Evolutionary conservation across 2,113 vertebrate genomes (phyloP).

Genomic region (Pongo pygmaeus): DNA sequence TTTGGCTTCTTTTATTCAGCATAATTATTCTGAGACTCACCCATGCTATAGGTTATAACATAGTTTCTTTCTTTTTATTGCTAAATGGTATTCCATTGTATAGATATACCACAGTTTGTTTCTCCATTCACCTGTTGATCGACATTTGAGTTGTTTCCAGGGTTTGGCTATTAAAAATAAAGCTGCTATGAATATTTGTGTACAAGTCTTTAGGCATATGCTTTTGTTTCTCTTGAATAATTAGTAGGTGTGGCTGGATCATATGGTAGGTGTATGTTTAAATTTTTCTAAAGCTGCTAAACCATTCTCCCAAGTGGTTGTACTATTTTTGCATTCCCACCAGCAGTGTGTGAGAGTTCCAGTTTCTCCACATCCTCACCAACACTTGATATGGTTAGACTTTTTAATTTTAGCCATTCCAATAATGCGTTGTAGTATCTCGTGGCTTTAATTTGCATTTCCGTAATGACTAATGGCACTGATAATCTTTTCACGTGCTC

Average conservation of each 20-base stretch:
- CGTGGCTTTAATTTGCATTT: not conserved
- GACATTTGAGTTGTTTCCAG: not conserved
- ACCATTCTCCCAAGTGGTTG: not conserved
- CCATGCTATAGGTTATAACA: fast-evolving
- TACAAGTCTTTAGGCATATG: not conserved
- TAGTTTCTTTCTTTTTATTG: not conserved
- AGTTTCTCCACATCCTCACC: not conserved
- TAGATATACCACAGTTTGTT: not conserved
- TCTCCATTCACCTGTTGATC: not conserved
- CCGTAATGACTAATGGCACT: not conserved
- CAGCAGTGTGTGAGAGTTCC: not conserved
- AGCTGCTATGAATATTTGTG: not conserved
- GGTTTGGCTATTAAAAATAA: not conserved
- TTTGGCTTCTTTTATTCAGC: not conserved
- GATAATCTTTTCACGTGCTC: not conserved
- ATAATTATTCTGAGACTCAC: not conserved
- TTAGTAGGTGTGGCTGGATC: not conserved
- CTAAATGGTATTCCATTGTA: too few relatives aligned
- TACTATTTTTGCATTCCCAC: not conserved
- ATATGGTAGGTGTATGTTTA: not conserved
- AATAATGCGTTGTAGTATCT: not conserved
- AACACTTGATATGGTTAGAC: not conserved
- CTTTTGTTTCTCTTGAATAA: not conserved
- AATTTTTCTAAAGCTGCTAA: not conserved
- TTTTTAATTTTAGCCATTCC: not conserved